Conservation (phyloP, 30 jellyfish, hydroid and myxozoan genomes). For the Cassiopea andromeda region DNA sequence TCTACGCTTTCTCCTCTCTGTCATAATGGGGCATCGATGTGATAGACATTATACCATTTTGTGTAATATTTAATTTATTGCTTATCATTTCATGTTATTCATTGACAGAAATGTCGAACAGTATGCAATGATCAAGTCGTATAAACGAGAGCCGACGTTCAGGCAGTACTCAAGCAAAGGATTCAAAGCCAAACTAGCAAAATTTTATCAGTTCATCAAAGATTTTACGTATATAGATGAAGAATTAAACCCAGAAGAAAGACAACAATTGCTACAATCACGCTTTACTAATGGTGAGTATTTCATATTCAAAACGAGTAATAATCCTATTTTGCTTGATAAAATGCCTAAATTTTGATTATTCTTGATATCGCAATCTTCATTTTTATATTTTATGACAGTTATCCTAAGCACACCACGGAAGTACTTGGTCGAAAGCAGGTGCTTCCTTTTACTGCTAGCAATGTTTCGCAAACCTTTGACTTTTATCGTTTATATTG, state of each 20-base stretch:
- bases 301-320: neutral
- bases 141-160: conserved; percentile 60
- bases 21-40: no score
- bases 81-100: neutral
- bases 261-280: conserved; percentile 66
- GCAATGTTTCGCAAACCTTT: no score
- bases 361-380: neutral
- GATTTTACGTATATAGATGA: conserved; percentile 76
- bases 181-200: conserved; percentile 49
- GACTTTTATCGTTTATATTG: no score
- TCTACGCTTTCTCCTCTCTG: no score
- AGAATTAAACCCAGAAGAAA: conserved; percentile 79
- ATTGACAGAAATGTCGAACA: neutral
- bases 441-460: no score
- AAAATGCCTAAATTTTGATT: no score
- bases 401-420: neutral
- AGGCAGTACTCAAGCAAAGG: conserved; percentile 71
- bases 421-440: neutral
- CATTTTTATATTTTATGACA: neutral
- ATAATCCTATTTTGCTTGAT: no score
- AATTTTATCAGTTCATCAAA: conserved; percentile 55
- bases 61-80: neutral
- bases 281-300: conserved; percentile 77
- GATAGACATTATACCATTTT: neutral
- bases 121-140: conserved; percentile 70